Conservation (phyloP, 2,888 invertebrate species). For the Shargacucullia verbasci region DNA sequence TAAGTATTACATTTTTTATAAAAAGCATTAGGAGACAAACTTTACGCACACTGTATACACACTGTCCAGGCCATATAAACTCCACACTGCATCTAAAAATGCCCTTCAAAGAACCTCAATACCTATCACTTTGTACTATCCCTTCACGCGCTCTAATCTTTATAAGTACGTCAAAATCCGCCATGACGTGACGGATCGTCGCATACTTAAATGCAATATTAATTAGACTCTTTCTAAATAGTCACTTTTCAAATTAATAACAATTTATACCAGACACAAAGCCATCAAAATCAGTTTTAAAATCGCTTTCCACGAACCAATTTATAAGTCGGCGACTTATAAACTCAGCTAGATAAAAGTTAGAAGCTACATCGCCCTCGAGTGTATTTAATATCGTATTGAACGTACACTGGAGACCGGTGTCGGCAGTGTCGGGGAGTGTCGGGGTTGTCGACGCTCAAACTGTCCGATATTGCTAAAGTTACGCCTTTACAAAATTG, state of each 20-base stretch:
- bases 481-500: constrained; percentile 57
- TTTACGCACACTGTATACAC: no score
- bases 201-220: no score
- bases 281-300: constrained; percentile 24
- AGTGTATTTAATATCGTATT: constrained; percentile 62
- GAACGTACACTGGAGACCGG: constrained; percentile 55
- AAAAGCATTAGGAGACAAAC: no score
- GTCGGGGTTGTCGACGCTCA: constrained; percentile 45
- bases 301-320: constrained; percentile 37
- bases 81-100: no score
- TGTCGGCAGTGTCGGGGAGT: constrained; percentile 44
- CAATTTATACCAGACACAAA: constrained; percentile 10
- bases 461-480: constrained; percentile 65
- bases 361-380: constrained; percentile 37
- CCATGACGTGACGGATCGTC: no score
- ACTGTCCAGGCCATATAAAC: no score
- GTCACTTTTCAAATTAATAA: constrained; percentile 5
- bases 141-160: no score
- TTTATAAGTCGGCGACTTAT: constrained; percentile 38
- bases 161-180: no score
- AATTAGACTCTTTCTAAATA: not conserved
- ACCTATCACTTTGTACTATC: no score
- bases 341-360: constrained; percentile 44
- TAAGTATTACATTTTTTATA: no score
- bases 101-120: no score